Evolutionary conservation across 2,113 vertebrate genomes (phyloP).

Genomic region (Thymallus thymallus): DNA sequence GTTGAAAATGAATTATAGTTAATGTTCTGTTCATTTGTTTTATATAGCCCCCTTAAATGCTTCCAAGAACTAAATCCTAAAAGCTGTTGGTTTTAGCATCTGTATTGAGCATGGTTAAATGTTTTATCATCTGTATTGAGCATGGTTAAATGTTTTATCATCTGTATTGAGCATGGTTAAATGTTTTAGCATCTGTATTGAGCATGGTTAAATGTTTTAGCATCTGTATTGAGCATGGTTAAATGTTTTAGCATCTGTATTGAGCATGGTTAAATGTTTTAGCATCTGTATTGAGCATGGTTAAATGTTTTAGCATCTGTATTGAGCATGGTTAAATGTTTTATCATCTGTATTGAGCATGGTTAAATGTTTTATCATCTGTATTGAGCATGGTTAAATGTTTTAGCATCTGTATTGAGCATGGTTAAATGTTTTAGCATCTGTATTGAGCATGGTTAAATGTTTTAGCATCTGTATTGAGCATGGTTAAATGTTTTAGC

Average conservation of each 20-base stretch:
- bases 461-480: not conserved
- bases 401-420: not conserved
- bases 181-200: not conserved
- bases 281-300: not conserved
- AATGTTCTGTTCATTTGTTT: not conserved
- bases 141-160: not conserved
- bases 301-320: not conserved
- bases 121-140: not conserved
- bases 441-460: not conserved
- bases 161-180: not conserved
- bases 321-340: not conserved
- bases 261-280: not conserved
- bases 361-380: no score
- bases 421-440: not conserved
- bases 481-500: not conserved
- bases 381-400: not conserved
- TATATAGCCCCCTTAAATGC: not conserved
- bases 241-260: not conserved
- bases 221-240: not conserved
- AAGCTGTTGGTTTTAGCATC: no score
- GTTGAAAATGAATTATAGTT: conserved; percentile 41
- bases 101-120: not conserved
- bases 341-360: no score
- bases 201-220: not conserved
- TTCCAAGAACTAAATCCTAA: not conserved